These are phyloP conservation scores for Nasonia vitripennis DNA, from an alignment of 1,140 invertebrate genomes.

Conservation along the genomic window DNA sequence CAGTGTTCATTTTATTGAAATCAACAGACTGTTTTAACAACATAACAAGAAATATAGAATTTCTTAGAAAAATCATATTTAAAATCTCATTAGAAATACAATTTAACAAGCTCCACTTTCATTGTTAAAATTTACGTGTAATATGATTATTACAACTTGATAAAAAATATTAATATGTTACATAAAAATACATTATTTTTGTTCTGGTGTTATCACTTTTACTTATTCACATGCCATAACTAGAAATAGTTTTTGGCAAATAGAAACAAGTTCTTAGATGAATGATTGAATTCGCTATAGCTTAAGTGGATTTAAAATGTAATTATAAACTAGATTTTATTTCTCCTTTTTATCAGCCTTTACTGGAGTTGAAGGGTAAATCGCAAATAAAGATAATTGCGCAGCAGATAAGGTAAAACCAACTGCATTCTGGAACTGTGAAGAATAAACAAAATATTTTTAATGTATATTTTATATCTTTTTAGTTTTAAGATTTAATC, in stretches of 20 bases:
- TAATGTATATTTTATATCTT: slow-evolving; percentile 14
- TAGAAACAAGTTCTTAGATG: background rate
- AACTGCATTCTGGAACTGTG: slow-evolving; percentile 82
- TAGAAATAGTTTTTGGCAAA: too few relatives aligned
- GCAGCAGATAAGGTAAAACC: slow-evolving; percentile 77
- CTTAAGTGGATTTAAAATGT: background rate
- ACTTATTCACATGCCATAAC: background rate
- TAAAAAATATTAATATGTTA: background rate
- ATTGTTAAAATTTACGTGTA: background rate
- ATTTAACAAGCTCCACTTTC: background rate
- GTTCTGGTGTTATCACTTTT: background rate
- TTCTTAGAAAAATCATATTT: background rate
- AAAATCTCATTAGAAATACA: background rate
- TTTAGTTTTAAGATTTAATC: slow-evolving; percentile 39
- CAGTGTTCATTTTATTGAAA: background rate
- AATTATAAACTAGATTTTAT: background rate
- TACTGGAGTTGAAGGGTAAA: slow-evolving; percentile 78
- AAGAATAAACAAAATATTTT: slow-evolving; percentile 39
- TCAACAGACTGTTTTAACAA: background rate
- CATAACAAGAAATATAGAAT: background rate
- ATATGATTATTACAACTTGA: background rate
- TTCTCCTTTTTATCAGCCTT: slow-evolving; percentile 46
- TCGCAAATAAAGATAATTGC: slow-evolving; percentile 81
- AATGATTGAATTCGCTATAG: background rate
- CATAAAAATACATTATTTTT: background rate